Base-by-base conservation (phyloP, 1,140 invertebrate genomes). In the Diorhabda elongata region DNA sequence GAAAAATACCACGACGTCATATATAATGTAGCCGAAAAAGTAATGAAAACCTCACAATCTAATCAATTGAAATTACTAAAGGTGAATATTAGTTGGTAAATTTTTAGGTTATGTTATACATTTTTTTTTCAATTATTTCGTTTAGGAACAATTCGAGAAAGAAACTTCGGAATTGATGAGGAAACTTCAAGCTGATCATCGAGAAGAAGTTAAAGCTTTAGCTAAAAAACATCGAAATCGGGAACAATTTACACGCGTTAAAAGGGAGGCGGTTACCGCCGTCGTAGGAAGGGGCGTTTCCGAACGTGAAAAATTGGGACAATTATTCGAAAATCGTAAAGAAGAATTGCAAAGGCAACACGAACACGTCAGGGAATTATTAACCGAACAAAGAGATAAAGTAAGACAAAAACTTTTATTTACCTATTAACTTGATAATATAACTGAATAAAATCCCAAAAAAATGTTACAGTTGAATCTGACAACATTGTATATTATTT, bases 151-250 rank as follows among this genome's bases (percentile, higher is more conserved):
- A 66, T 82, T 93, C 61, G 91, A 95, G 71, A 86, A 88, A 62
- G 91, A 94, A 74, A 93, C 91, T 41, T 88, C 87, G 47, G 93
- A 94, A 71, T 87, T 96, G 9, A 93, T 94, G 86, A 90, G 92
- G 76, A 88, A 89, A 77, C 82, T 97, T 70, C 91, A 96, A 71
- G 87, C 89, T 42, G 88, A 89, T 69, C 89, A 92, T 66, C 89
- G 93, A 71, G 91, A 93, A 63, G 94, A 97, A 79, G 92, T 96
- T 57, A 95, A 95, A 80, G 87, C 85, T 44, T 82, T 95, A 61
- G 86, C 89, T 9, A 92, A 92, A 74, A 88, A 89, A 69, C 91
- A 93, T 77, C 90, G 87, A 75, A 95, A 98, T 78, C 92, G 95
- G 78, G 94, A 96, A 75, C 96, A 97, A 81, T 85, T 97, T 70